Evolutionary conservation across 2,113 vertebrate genomes (phyloP).

Genomic region (Phodopus roborovskii): DNA sequence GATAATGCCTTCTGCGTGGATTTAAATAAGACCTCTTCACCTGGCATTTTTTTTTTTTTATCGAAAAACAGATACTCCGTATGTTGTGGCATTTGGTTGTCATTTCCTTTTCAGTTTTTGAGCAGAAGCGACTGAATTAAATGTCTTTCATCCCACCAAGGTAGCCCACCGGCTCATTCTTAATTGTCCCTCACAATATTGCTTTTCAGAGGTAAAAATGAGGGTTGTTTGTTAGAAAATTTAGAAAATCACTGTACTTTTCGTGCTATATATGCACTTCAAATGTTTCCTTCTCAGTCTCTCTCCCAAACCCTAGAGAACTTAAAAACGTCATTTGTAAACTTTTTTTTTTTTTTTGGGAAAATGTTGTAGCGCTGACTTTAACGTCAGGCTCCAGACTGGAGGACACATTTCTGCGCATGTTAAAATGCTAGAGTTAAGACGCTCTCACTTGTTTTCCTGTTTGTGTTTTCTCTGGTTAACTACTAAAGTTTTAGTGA

Average conservation of each 20-base stretch:
- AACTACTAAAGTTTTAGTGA: background rate
- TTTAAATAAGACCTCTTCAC: conserved; percentile 67
- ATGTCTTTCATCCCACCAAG: background rate
- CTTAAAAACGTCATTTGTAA: conserved; percentile 9
- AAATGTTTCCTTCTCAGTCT: conserved; percentile 20
- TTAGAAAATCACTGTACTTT: background rate
- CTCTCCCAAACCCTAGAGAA: conserved; percentile 34
- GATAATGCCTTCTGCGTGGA: background rate
- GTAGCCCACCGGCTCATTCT: background rate
- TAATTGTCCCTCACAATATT: conserved; percentile 26
- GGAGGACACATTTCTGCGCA: background rate
- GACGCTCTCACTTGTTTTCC: background rate
- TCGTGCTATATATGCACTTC: background rate
- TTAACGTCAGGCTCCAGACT: background rate
- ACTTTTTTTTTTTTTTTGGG: background rate
- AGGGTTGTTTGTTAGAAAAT: conserved; percentile 17
- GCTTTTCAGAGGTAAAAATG: conserved; percentile 28
- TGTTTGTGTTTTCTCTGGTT: background rate
- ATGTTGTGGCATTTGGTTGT: conserved; percentile 60
- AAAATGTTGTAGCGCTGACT: background rate
- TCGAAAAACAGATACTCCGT: conserved; percentile 29
- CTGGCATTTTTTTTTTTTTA: conserved; percentile 69
- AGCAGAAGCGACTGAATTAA: conserved; percentile 53
- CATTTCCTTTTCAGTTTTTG: conserved; percentile 57
- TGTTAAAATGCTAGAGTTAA: background rate